A percentile compares a stretch with the other conserved stretches of the same genome.
These are phyloP conservation scores for Lota lota DNA, from an alignment of 2,113 vertebrate genomes.

Conservation along the genomic window DNA sequence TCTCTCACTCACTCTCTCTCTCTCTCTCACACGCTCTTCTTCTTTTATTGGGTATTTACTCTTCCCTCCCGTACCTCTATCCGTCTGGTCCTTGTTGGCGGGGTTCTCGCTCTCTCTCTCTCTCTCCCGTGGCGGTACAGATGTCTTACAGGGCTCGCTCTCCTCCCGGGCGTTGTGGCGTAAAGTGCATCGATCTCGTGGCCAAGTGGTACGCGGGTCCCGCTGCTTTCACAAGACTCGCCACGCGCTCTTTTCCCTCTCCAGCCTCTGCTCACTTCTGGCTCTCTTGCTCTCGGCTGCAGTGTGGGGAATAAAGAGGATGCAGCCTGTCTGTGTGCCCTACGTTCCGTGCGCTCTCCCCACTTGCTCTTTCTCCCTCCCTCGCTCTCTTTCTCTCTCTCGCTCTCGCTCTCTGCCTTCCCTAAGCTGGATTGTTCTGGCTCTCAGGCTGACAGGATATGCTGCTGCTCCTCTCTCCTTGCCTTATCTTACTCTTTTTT, in stretches of 20 bases:
- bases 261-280: conserved; percentile 33
- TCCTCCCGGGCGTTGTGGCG: conserved; percentile 30
- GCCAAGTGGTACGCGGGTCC: conserved; percentile 57
- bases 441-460: conserved; percentile 12
- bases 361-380: conserved; percentile 28
- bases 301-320: conserved; percentile 62
- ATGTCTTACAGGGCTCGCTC: conserved; percentile 47
- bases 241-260: conserved; percentile 13
- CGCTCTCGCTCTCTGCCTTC: conserved; percentile 24
- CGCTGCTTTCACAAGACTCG: conserved; percentile 49
- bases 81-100: too few species aligned
- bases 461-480: conserved; percentile 15
- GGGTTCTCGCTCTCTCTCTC: background rate
- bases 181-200: conserved; percentile 51
- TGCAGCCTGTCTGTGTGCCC: conserved; percentile 45
- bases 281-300: conserved; percentile 65
- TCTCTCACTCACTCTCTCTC: conserved; percentile 19
- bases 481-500: conserved; percentile 34
- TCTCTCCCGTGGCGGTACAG: background rate
- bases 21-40: background rate
- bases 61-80: conserved; percentile 1
- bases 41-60: too few species aligned
- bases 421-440: background rate
- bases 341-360: conserved; percentile 25
- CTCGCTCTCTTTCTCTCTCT: conserved; percentile 31